A percentile compares a stretch with the other conserved stretches of the same genome.
phyloP scores from a whole-genome alignment of 2,888 invertebrate genomes.

The Deroplatys truncata region DNA sequence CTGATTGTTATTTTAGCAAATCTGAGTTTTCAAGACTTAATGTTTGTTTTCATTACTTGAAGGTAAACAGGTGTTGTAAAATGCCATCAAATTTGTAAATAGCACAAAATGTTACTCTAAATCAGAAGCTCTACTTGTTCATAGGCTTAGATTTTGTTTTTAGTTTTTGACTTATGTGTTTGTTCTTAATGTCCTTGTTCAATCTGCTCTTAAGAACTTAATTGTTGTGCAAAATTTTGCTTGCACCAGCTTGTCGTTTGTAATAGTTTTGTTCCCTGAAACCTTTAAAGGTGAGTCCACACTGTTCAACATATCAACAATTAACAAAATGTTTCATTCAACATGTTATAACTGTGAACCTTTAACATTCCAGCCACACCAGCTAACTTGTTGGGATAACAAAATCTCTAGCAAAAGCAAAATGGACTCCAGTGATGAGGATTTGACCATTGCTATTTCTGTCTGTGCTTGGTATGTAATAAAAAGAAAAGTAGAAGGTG shows the following conservation, averaged over 20 bases:
- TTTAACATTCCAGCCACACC: too few species aligned
- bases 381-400: too few species aligned
- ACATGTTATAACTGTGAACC: too few species aligned
- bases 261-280: neutral
- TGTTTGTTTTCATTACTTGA: neutral
- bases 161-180: neutral
- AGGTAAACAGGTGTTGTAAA: neutral
- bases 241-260: neutral
- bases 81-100: neutral
- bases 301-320: too few species aligned
- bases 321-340: too few species aligned
- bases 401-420: too few species aligned
- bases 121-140: neutral
- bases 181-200: neutral
- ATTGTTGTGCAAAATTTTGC: neutral
- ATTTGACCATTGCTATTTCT: too few species aligned
- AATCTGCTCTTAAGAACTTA: neutral
- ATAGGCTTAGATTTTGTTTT: neutral
- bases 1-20: neutral
- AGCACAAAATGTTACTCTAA: neutral
- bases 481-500: too few species aligned
- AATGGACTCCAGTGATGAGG: too few species aligned
- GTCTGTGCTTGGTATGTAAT: too few species aligned
- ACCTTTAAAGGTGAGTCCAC: neutral
- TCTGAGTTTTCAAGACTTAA: neutral